Evolutionary conservation across 2,113 vertebrate species (phyloP).

Genomic region (Dasypus novemcinctus): DNA sequence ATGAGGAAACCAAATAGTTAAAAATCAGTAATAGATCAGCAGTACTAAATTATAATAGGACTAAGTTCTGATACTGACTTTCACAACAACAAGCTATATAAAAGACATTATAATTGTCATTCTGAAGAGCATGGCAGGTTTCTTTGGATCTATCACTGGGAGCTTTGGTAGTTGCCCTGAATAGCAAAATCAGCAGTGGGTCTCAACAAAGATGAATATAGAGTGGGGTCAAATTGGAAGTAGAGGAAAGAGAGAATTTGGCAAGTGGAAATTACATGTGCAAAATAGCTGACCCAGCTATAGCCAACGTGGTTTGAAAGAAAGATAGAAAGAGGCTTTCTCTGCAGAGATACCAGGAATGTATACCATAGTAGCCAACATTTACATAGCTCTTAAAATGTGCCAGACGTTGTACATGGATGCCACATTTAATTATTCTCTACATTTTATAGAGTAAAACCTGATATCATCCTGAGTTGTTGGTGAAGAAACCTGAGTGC

Average conservation of each 20-base stretch:
- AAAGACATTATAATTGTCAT: neutral
- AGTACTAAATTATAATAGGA: neutral
- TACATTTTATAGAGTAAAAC: neutral
- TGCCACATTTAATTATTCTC: neutral
- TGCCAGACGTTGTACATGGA: neutral
- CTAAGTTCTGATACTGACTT: neutral
- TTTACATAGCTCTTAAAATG: neutral
- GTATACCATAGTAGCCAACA: neutral
- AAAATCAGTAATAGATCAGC: slow-evolving; percentile 11
- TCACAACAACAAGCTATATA: neutral
- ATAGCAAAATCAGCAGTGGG: neutral
- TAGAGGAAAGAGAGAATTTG: neutral
- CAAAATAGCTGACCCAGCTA: neutral
- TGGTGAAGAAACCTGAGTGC: neutral
- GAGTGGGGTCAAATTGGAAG: neutral
- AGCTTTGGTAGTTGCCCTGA: neutral
- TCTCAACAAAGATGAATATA: neutral
- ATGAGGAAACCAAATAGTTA: neutral
- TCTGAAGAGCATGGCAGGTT: neutral
- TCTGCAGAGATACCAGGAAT: neutral
- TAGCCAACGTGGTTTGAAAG: neutral
- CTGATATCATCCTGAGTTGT: neutral
- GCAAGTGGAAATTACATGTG: neutral
- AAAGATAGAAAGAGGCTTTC: neutral
- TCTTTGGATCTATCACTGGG: neutral